Base-by-base conservation (phyloP, 37 sponge, comb jelly and placozoan species). In the Hexactinellida sp. region DNA sequence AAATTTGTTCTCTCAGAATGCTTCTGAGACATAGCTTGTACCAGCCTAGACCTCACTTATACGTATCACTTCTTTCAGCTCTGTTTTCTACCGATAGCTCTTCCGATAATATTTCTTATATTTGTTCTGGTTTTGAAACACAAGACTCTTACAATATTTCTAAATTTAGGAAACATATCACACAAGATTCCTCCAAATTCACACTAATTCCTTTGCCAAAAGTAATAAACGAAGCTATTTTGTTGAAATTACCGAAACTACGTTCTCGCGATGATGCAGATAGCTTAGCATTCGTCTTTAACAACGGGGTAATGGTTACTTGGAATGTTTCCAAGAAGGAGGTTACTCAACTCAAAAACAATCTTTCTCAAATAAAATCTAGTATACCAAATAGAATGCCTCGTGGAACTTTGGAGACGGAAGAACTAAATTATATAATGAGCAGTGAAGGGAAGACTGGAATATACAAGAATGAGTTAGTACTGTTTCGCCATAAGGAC, bases 291-390 rank as follows among this genome's bases (percentile, higher is more conserved):
- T 63, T 25, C 34, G 28, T 63, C 30, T 63, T 63, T 63, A 63
- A 63, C 21, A 63, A 63, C 76, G 76, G 76, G 3, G 5, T 63
- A 10, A 63, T 63, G 21, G 76, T 63, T 25, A 63, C 76, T 63
- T 63, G 76, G 76, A 63, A 63, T 63, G 76, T 63, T 63, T 63
- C 76, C 13, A 63, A n/a, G 76, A 63, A 63, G 13, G 76, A 63
- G 34, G 30, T 25, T 21, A 10, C 3, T 25, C 76, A 63, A n/a
- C 76, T 63, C 76, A 63, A n/a, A 63, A 7, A 25, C 32, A n/a
- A 10, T 63, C 21, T 63, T 28, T 63, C 34, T 3, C 3, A 32
- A n/a, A 3, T 63, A 63, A 7, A 63, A n/a, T 25, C 76, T 63
- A n/a, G 13, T 25, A n/a, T 7, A 21, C 5, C 52, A 19, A 47